phyloP scores from a whole-genome alignment of 2,888 invertebrate species.

The Imbricaverruca yamaguchii region DNA sequence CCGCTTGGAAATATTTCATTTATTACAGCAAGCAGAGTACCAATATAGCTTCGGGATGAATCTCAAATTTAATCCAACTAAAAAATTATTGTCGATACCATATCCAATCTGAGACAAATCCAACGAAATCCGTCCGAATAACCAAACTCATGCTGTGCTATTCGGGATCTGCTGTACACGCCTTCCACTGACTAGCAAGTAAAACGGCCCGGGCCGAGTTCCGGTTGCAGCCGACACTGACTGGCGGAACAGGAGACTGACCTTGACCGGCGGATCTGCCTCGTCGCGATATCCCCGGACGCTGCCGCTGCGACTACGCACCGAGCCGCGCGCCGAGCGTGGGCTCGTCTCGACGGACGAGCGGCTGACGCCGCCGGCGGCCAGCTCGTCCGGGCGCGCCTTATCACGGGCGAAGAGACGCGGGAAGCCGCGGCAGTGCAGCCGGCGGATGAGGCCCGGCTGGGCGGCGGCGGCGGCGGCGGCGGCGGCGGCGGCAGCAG shows the following conservation, averaged over 20 bases:
- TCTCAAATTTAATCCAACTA: too few relatives aligned
- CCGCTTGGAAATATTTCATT: too few relatives aligned
- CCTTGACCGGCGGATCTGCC: not conserved
- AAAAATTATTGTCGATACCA: too few relatives aligned
- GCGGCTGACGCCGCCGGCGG: not conserved
- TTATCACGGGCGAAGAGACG: constrained; percentile 5
- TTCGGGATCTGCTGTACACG: too few relatives aligned
- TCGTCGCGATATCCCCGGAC: not conserved
- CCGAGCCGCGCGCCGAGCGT: not conserved
- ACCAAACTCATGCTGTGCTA: too few relatives aligned
- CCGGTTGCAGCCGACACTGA: too few relatives aligned
- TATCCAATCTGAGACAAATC: too few relatives aligned
- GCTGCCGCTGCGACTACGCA: not conserved
- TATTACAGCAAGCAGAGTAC: too few relatives aligned
- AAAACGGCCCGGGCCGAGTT: too few relatives aligned
- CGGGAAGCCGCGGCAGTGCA: constrained; percentile 8
- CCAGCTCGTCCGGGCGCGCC: not conserved
- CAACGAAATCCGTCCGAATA: too few relatives aligned
- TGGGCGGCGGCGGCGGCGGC: not conserved
- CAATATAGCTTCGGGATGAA: too few relatives aligned
- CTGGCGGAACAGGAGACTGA: not conserved
- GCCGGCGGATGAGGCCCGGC: constrained; percentile 1
- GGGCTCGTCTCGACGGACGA: constrained; percentile 1
- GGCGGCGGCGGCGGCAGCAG: not conserved
- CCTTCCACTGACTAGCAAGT: too few relatives aligned